Evolutionary conservation across 2,888 invertebrate genomes (phyloP).

Genomic region (Drosophila flavopinicola): DNA sequence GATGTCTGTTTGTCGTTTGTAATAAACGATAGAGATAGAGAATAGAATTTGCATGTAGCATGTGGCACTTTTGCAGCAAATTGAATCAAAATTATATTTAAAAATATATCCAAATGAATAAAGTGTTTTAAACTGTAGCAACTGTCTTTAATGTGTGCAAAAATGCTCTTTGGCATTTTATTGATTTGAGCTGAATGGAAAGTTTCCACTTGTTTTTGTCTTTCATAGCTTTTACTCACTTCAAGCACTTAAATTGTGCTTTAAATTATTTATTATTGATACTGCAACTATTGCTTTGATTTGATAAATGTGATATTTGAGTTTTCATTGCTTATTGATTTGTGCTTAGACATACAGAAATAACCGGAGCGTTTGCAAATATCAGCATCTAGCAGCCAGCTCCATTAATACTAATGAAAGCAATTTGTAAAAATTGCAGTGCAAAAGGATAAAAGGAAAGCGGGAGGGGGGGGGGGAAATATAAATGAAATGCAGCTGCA

Average conservation of each 20-base stretch:
- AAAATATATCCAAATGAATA: slow-evolving; percentile 43
- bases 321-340: slow-evolving; percentile 5
- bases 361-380: slow-evolving; percentile 33
- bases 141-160: background rate
- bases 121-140: slow-evolving; percentile 39
- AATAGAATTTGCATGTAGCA: slow-evolving; percentile 53
- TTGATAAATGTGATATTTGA: background rate
- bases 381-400: slow-evolving; percentile 28
- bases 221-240: background rate
- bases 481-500: slow-evolving; percentile 45
- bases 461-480: background rate
- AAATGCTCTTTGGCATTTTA: background rate
- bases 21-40: slow-evolving; percentile 27
- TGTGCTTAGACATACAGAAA: slow-evolving; percentile 37
- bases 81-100: slow-evolving; percentile 65
- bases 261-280: slow-evolving; percentile 1
- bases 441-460: slow-evolving; percentile 14
- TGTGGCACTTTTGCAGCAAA: slow-evolving; percentile 53
- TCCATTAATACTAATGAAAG: slow-evolving; percentile 75
- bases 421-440: slow-evolving; percentile 58
- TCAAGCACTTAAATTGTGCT: slow-evolving; percentile 7
- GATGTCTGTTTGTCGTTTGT: slow-evolving; percentile 27
- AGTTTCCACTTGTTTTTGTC: background rate
- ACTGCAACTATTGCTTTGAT: background rate
- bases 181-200: slow-evolving; percentile 1